These are phyloP conservation scores for Aphidius ervi DNA, from an alignment of 1,140 invertebrate genomes.

Conservation along the genomic window DNA sequence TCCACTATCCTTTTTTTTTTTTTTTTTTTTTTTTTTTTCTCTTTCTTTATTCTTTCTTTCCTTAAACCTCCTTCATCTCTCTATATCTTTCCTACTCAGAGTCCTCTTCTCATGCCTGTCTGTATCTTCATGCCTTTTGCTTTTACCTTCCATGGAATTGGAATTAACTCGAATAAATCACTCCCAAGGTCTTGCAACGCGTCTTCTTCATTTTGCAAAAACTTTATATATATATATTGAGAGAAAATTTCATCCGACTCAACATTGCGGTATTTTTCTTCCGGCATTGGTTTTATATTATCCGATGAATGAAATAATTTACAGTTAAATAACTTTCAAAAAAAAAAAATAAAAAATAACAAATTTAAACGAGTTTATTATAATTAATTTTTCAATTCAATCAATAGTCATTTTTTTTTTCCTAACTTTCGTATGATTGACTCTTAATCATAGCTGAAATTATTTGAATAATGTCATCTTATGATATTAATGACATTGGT, in stretches of 20 bases:
- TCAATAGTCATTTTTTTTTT: too few species aligned
- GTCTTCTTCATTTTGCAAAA: neutral
- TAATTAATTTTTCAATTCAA: too few species aligned
- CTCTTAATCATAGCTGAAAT: too few species aligned
- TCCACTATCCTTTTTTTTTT: conserved; percentile 38
- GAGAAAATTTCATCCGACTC: conserved; percentile 46
- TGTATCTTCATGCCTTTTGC: neutral
- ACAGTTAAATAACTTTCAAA: neutral
- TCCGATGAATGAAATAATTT: conserved; percentile 8
- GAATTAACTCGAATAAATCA: conserved; percentile 57
- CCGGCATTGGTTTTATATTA: conserved; percentile 8
- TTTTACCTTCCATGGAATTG: conserved; percentile 45
- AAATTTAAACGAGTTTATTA: too few species aligned
- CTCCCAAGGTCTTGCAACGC: conserved; percentile 32
- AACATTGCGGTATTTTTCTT: conserved; percentile 35
- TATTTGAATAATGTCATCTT: too few species aligned
- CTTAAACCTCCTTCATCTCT: conserved; percentile 10
- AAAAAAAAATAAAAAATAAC: too few species aligned
- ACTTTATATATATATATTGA: conserved; percentile 1
- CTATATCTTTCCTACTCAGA: neutral
- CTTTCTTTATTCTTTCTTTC: conserved; percentile 16
- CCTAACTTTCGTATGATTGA: too few species aligned
- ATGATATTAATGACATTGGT: too few species aligned
- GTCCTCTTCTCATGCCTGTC: too few species aligned
- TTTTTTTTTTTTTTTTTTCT: conserved; percentile 18